Base-by-base conservation (phyloP, 1,140 invertebrate species). In the Berghia stephanieae region DNA sequence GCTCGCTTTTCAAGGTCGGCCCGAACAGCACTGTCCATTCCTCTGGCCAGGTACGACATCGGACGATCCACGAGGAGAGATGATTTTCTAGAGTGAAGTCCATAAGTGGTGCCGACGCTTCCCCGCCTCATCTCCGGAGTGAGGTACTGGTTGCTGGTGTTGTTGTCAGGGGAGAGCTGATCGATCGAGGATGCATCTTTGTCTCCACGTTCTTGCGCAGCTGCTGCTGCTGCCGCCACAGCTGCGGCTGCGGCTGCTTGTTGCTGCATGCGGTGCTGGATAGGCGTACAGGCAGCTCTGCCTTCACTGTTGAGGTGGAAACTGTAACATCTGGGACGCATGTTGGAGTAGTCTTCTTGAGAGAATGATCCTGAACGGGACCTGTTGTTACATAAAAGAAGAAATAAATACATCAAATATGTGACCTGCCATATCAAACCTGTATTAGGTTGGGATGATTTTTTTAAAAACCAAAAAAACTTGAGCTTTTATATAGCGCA, bases 241-340 rank as follows among this genome's bases (percentile, higher is more conserved):
- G n/a, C 42, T 42, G 52, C 66, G 78, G 77, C 16, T 84, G 82
- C 1, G 66, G 46, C 84, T 31, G 60, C 40, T n/a, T n/a, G n/a
- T n/a, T n/a, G n/a, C 49, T 79, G 75, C 44, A 80, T 75, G n/a
- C 80, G 75, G 21, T 79, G 78, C 21, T 77, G 77, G 38, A 71
- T 60, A 16, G 81, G 72, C 24, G 78, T 78, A 4, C 82, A 72
- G 21, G 85, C 81, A 27, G 85, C 84, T 27, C 81, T 67, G 3
- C 84, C 85, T 49, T 86, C 86, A 77, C 83, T 85, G 73, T 86
- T 86, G 74, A 86, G 78, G 75, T 88, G 86, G 77, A 86, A 86
- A 79, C 86, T 87, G 70, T 86, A 86, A 72, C 85, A 87, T 6
- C 85, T 76, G n/a, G 82, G 83, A 10, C 86, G 78, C 75, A 80